Conservation (phyloP, 2,797 vertebrate species). For the Lepus oiostolus region DNA sequence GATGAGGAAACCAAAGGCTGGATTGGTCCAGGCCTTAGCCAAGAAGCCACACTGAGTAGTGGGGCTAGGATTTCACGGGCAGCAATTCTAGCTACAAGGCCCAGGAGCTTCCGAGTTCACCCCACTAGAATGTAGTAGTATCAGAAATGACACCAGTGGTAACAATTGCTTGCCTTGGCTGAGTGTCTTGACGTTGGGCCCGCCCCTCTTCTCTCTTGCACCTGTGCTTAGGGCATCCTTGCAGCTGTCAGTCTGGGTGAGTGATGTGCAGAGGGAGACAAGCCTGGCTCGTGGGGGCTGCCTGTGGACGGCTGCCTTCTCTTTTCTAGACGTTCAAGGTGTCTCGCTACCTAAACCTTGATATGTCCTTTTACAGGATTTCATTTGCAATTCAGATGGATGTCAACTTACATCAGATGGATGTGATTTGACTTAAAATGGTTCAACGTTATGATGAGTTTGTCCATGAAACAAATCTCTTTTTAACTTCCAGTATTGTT, state of each 20-base stretch:
- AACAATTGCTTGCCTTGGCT: not conserved
- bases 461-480: too few species aligned
- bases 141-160: not conserved
- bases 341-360: not conserved
- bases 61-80: not conserved
- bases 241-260: not conserved
- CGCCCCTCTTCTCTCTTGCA: not conserved
- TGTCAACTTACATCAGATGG: too few species aligned
- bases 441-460: too few species aligned
- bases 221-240: not conserved
- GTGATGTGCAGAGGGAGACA: not conserved
- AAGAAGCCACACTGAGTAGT: not conserved
- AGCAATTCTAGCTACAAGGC: not conserved
- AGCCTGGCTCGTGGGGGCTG: not conserved
- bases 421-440: too few species aligned
- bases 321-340: not conserved
- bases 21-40: not conserved
- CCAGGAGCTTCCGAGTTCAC: not conserved
- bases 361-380: too few species aligned
- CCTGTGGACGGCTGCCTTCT: not conserved
- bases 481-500: too few species aligned
- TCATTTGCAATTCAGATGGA: too few species aligned
- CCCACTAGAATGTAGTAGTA: not conserved
- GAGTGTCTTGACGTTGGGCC: not conserved
- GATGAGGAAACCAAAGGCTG: not conserved